A percentile compares a stretch with the other conserved stretches of the same genome.
phyloP scores from a whole-genome alignment of 1,140 invertebrate genomes.

The Medauroidea extradentata region DNA sequence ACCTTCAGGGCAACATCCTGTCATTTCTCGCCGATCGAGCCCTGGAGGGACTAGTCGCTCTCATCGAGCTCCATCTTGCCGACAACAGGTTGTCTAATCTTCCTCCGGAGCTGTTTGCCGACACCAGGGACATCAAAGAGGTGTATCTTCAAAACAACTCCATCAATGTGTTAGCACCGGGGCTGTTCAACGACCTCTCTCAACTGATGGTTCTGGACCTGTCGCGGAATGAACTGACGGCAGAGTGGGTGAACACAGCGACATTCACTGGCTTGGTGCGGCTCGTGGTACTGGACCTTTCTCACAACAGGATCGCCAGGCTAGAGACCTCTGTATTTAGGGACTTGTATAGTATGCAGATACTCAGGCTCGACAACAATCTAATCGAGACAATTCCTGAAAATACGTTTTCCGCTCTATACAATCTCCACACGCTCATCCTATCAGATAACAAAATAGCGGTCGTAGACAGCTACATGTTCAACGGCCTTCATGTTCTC shows the following conservation, averaged over 20 bases:
- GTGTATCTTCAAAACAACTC: slow-evolving; percentile 81
- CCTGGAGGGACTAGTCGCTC: slow-evolving; percentile 69
- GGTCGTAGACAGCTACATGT: slow-evolving; percentile 68
- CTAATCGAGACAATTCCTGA: slow-evolving; percentile 73
- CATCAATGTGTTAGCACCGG: slow-evolving; percentile 79
- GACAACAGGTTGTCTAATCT: slow-evolving; percentile 77
- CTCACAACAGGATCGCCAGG: slow-evolving; percentile 72
- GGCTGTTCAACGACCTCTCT: slow-evolving; percentile 74
- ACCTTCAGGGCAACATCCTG: slow-evolving; percentile 64
- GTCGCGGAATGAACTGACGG: slow-evolving; percentile 78
- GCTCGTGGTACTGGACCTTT: slow-evolving; percentile 75
- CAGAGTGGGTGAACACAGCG: slow-evolving; percentile 81
- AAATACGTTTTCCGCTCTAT: slow-evolving; percentile 74
- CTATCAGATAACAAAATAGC: slow-evolving; percentile 82
- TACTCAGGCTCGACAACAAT: slow-evolving; percentile 78
- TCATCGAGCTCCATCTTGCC: slow-evolving; percentile 72
- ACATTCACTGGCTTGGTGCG: slow-evolving; percentile 79
- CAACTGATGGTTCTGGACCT: slow-evolving; percentile 79
- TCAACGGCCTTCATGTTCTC: slow-evolving; percentile 72
- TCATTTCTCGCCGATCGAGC: slow-evolving; percentile 74
- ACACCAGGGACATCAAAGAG: slow-evolving; percentile 73
- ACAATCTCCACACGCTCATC: slow-evolving; percentile 78
- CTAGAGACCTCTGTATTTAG: slow-evolving; percentile 74
- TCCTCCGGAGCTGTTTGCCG: slow-evolving; percentile 76
- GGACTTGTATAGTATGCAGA: slow-evolving; percentile 75